Evolutionary conservation across 1,140 invertebrate species (phyloP).

Genomic region (Drosophila bipectinata): DNA sequence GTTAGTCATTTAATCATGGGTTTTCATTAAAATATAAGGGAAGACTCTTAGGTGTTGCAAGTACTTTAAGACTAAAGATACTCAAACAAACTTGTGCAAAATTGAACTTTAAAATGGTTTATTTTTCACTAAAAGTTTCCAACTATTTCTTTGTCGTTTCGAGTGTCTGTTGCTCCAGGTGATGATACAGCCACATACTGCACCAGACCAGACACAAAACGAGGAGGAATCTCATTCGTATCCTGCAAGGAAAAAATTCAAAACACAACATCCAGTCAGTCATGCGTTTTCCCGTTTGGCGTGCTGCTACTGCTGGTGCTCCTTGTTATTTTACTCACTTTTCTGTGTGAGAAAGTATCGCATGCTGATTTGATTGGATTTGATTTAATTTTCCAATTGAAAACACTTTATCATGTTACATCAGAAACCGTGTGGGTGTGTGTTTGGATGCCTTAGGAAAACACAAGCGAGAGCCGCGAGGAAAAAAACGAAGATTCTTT

Average conservation of each 20-base stretch:
- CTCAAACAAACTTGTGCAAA: neutral
- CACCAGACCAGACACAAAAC: slow-evolving; percentile 34
- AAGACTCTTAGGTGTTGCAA: neutral
- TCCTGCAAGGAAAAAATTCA: neutral
- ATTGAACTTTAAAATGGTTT: neutral
- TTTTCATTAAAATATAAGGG: neutral
- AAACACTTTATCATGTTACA: slow-evolving; percentile 78
- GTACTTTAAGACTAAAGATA: slow-evolving; percentile 14
- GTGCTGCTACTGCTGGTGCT: slow-evolving; percentile 20
- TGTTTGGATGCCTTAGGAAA: slow-evolving; percentile 31
- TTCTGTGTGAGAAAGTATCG: slow-evolving; percentile 49
- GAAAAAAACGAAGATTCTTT: slow-evolving; percentile 2
- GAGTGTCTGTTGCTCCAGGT: slow-evolving; percentile 45
- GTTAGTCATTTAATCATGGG: slow-evolving; percentile 8
- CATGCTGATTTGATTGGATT: slow-evolving; percentile 81
- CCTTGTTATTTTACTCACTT: slow-evolving; percentile 21
- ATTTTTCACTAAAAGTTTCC: neutral
- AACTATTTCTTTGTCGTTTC: slow-evolving; percentile 20
- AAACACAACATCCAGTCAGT: slow-evolving; percentile 52
- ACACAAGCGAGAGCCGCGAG: slow-evolving; percentile 20
- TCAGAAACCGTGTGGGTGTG: slow-evolving; percentile 7
- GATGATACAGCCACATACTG: slow-evolving; percentile 60
- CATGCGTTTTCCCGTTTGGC: slow-evolving; percentile 58
- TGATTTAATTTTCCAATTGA: slow-evolving; percentile 82
- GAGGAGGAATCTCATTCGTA: neutral